These are phyloP conservation scores for Forbesichthys papilliferus DNA, from an alignment of 2,113 vertebrate genomes.

Conservation along the genomic window DNA sequence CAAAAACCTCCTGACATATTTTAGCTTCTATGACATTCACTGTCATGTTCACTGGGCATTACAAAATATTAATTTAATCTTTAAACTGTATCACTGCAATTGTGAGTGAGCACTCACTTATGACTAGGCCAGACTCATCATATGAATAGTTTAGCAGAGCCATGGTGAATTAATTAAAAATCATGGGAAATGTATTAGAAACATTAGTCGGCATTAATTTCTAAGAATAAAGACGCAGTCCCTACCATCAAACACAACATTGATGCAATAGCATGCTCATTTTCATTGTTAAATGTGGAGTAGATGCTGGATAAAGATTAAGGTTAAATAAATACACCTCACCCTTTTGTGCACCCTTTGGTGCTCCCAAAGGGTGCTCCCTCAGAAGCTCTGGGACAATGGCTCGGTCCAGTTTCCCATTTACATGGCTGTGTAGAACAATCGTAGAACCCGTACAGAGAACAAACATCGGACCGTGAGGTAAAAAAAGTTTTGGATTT, in stretches of 20 bases:
- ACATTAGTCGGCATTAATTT: slow-evolving; percentile 9
- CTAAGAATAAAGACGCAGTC: not conserved
- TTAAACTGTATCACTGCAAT: slow-evolving; percentile 1
- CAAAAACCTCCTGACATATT: not conserved
- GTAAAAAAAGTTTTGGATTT: too few species aligned
- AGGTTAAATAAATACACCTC: too few species aligned
- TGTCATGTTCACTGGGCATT: not conserved
- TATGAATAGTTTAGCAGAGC: slow-evolving; percentile 1
- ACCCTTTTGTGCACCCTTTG: too few species aligned
- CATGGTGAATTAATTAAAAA: slow-evolving; percentile 8
- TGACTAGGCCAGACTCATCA: not conserved
- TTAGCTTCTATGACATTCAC: not conserved
- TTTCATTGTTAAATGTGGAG: not conserved
- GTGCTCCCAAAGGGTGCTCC: too few species aligned
- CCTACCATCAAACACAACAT: not conserved
- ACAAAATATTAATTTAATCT: slow-evolving; percentile 7
- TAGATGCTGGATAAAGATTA: too few species aligned
- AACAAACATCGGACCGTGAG: too few species aligned
- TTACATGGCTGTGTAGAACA: too few species aligned
- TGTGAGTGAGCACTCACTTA: slow-evolving; percentile 5
- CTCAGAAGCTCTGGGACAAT: too few species aligned
- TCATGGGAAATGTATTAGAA: not conserved
- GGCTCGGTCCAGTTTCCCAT: too few species aligned
- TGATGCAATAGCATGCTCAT: not conserved
- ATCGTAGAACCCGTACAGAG: too few species aligned